These are phyloP conservation scores for Sisyra nigra DNA, from an alignment of 2,888 invertebrate genomes.

Conservation along the genomic window DNA sequence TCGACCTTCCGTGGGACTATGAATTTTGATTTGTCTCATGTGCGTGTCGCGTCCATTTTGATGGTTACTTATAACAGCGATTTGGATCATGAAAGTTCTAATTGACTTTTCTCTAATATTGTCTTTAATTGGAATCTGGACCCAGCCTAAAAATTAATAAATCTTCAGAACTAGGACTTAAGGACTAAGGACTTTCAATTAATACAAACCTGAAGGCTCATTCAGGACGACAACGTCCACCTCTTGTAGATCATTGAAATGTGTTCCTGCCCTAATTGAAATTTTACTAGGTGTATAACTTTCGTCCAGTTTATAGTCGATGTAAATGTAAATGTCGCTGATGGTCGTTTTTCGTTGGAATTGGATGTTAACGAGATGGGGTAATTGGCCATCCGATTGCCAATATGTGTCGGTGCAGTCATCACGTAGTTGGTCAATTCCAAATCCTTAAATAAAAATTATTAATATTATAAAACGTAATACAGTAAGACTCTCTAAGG, in stretches of 20 bases:
- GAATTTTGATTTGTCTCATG: conserved; percentile 91
- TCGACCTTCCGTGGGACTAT: conserved; percentile 63
- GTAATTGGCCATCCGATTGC: conserved; percentile 98
- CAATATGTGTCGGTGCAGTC: conserved; percentile 95
- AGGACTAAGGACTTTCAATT: neutral
- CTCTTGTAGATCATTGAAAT: conserved; percentile 93
- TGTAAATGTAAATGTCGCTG: conserved; percentile 89
- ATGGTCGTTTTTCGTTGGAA: conserved; percentile 91
- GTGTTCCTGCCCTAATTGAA: conserved; percentile 84
- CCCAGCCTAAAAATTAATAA: conserved; percentile 58
- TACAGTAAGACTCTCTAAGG: no score
- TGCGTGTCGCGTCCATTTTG: conserved; percentile 98
- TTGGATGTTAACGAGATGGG: conserved; percentile 94
- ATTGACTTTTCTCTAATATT: conserved; percentile 65
- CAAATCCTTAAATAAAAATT: conserved; percentile 55
- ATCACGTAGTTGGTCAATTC: conserved; percentile 90
- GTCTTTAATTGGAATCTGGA: conserved; percentile 81
- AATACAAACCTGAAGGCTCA: conserved; percentile 61
- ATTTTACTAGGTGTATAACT: conserved; percentile 96
- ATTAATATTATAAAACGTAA: neutral
- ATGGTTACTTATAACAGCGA: conserved; percentile 93
- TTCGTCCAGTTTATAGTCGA: conserved; percentile 96
- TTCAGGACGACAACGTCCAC: conserved; percentile 84
- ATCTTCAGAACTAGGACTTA: no score
- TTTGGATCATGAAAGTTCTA: conserved; percentile 91